phyloP scores from a whole-genome alignment of 2,888 invertebrate genomes.

The Agrenia bidenticulata region DNA sequence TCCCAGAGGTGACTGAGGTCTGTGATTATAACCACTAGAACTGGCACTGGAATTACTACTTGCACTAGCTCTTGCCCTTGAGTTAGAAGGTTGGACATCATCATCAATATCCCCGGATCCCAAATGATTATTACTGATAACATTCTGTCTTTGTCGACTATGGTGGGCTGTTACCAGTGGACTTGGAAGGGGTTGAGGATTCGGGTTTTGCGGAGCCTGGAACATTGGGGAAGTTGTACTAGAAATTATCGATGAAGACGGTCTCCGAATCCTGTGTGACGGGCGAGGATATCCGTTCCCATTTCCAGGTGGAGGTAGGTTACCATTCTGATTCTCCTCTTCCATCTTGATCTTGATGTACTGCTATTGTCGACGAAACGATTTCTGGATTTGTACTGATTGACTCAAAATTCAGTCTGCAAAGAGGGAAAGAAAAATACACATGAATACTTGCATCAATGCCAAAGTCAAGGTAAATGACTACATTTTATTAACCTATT shows the following conservation, averaged over 20 bases:
- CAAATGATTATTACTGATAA: conserved; percentile 30
- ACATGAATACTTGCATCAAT: conserved; percentile 11
- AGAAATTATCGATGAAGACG: conserved; percentile 51
- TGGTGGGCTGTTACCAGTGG: conserved; percentile 30
- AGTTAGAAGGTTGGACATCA: conserved; percentile 43
- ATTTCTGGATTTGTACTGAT: conserved; percentile 19
- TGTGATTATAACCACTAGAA: conserved; percentile 34
- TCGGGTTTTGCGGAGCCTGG: conserved; percentile 37
- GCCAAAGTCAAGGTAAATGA: conserved; percentile 27
- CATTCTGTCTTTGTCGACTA: conserved; percentile 17
- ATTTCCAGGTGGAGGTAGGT: conserved; percentile 12
- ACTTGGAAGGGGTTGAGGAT: conserved; percentile 26
- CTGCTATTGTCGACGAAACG: not conserved
- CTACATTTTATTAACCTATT: conserved; percentile 26
- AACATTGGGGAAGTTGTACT: conserved; percentile 51
- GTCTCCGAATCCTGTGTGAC: conserved; percentile 39
- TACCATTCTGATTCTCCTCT: not conserved
- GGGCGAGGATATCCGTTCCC: not conserved
- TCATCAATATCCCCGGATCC: conserved; percentile 44
- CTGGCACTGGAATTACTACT: conserved; percentile 30
- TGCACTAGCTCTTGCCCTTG: conserved; percentile 23
- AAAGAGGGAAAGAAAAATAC: not conserved
- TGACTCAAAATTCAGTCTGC: conserved; percentile 25
- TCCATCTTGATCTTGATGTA: not conserved
- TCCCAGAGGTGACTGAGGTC: conserved; percentile 48